Conservation (phyloP, 1,140 invertebrate species). For the Drosophila eugracilis region DNA sequence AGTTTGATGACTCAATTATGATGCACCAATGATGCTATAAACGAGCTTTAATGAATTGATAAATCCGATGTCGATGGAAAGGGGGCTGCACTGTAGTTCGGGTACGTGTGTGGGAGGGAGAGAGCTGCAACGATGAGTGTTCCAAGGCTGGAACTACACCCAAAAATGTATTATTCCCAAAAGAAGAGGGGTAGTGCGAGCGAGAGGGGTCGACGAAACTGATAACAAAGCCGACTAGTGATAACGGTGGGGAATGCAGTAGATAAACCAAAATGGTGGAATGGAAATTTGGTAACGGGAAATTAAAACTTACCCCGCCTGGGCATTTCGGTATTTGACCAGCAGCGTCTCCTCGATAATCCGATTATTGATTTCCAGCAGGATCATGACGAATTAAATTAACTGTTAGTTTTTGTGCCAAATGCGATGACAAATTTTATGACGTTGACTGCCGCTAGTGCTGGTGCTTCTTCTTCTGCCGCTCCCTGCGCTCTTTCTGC, state of each 20-base stretch:
- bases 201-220: conserved; percentile 32
- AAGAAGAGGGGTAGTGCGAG: conserved; percentile 10
- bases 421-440: conserved; percentile 75
- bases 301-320: conserved; percentile 92
- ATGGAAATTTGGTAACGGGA: conserved; percentile 1
- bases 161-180: conserved; percentile 32
- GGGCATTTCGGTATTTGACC: conserved; percentile 97
- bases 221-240: conserved; percentile 59
- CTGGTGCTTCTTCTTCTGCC: conserved; percentile 55
- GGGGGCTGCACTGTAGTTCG: conserved; percentile 3
- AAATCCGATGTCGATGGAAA: conserved; percentile 16
- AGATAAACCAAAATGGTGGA: conserved; percentile 62
- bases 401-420: conserved; percentile 23
- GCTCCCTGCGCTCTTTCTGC: conserved; percentile 65
- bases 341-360: conserved; percentile 98
- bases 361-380: conserved; percentile 99
- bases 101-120: conserved; percentile 20
- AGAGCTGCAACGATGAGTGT: conserved; percentile 46
- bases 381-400: conserved; percentile 91
- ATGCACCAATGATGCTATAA: conserved; percentile 70
- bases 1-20: conserved; percentile 67
- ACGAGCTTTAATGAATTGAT: conserved; percentile 64
- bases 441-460: conserved; percentile 56
- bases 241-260: conserved; percentile 53
- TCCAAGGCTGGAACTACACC: conserved; percentile 49